A percentile compares a stretch with the other conserved stretches of the same genome.
These are phyloP conservation scores for Lamellibrachia columna DNA, from an alignment of 2,888 invertebrate genomes.

Conservation along the genomic window DNA sequence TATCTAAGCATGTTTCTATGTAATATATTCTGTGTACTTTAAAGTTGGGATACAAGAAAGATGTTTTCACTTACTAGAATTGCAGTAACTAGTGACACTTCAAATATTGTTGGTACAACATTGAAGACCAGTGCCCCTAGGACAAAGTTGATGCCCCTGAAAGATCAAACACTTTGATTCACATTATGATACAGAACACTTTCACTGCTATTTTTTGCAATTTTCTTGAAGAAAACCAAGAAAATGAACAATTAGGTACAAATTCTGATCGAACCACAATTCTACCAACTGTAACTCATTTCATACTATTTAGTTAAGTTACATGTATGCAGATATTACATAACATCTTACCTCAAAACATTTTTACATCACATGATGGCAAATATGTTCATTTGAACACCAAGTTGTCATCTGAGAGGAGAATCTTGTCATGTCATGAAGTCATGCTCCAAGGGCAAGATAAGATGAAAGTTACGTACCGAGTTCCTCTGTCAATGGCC, in stretches of 20 bases:
- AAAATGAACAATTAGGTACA: not conserved
- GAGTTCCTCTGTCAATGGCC: slow-evolving; percentile 72
- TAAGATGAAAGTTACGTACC: slow-evolving; percentile 45
- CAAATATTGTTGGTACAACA: slow-evolving; percentile 93
- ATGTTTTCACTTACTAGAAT: slow-evolving; percentile 75
- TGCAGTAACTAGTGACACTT: slow-evolving; percentile 86
- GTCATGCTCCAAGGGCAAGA: not conserved
- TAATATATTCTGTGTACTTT: not conserved
- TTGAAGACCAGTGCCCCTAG: slow-evolving; percentile 97
- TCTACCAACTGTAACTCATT: not conserved
- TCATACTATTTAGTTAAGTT: not conserved
- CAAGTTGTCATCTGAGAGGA: not conserved
- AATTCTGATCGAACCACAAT: not conserved
- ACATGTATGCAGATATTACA: not conserved
- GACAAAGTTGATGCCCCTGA: slow-evolving; percentile 96
- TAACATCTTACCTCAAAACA: not conserved
- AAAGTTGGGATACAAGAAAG: not conserved
- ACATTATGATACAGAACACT: not conserved
- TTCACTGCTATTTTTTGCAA: not conserved
- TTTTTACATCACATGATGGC: not conserved
- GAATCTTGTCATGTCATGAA: not conserved
- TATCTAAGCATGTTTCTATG: not conserved
- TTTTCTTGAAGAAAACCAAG: not conserved
- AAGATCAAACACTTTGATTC: slow-evolving; percentile 62
- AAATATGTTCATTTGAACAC: not conserved